Conservation (phyloP, 2,113 vertebrate genomes). For the Gracilinanus agilis region DNA sequence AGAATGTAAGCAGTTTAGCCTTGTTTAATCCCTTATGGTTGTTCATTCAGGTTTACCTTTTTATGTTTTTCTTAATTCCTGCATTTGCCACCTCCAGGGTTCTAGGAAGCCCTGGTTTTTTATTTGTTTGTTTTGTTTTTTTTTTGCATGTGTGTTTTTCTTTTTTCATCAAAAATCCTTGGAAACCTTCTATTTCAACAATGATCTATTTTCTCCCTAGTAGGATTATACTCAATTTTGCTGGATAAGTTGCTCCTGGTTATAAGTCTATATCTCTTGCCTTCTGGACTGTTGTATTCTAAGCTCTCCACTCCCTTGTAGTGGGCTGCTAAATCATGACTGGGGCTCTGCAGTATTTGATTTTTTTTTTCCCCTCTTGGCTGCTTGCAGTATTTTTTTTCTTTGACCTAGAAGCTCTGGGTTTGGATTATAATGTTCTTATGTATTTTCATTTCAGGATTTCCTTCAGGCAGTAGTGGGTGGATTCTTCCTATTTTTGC, state of each 20-base stretch:
- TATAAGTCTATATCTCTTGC: background rate
- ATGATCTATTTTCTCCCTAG: background rate
- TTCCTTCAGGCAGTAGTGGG: background rate
- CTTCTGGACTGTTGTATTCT: background rate
- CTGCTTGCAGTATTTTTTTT: background rate
- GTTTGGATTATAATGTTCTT: background rate
- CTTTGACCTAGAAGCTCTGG: background rate
- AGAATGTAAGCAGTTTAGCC: background rate
- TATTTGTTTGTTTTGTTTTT: background rate
- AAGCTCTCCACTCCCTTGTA: background rate
- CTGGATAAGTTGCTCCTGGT: background rate
- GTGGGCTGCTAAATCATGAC: constrained; percentile 1
- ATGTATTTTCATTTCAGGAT: background rate
- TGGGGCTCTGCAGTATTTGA: background rate
- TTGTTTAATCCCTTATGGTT: background rate
- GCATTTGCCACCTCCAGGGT: background rate
- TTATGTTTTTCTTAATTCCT: background rate
- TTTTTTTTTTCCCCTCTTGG: background rate
- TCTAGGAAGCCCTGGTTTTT: background rate
- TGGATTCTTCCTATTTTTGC: background rate
- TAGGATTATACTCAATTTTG: background rate
- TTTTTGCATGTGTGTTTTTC: too few relatives aligned
- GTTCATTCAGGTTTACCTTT: background rate
- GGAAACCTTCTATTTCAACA: background rate
- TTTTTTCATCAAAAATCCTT: background rate